Base-by-base conservation (phyloP, 2,888 invertebrate genomes). In the Melanargia galathea region DNA sequence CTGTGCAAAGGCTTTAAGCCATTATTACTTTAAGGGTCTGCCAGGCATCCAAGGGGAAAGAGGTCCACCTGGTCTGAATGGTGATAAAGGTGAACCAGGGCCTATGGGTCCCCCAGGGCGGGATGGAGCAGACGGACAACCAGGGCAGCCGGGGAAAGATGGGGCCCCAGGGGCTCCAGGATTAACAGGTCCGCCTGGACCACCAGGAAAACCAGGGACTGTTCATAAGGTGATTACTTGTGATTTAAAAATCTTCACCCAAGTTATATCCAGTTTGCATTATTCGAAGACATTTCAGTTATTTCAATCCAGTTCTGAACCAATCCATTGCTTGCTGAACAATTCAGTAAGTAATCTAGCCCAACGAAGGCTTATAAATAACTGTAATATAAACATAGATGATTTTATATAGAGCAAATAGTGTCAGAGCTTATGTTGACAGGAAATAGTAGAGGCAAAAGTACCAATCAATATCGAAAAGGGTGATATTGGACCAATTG, bases 71-170 rank as follows among this genome's bases (percentile, higher is more conserved):
- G 57, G 57, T 45, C 30, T 46, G 16, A 30, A 30, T 16, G 57
- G 57, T 33, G 7, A 20, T 11, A 46, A 46, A 11, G 46, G 40
- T 7, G 40, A 55, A 10, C 38, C 71, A 95, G 93, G 97, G 97
- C 60, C 87, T 86, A 46, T 7, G 6, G 52, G 52, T 20, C 8
- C 1, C 13, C 33, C 52, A 35, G 52, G 52, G 20, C 6, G 11
- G 13, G 97, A 97, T 51, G 97, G 97, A 52, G 73, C 80, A 1
- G 93, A 92, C 81, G 95, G 96, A 65, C 89, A 91, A 40, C 92
- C 92, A 75, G 93, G 94, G 2, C 76, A 79, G 2, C 90, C 76
- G 8, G 87, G 88, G 1, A 72, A 16, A 10, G 77, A 82, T 56
- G 88, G 88, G 10, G 79, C 93, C 3, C 89, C 93, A 60, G 96